A percentile compares a stretch with the other conserved stretches of the same genome.
phyloP scores from a whole-genome alignment of 1,140 invertebrate genomes.

The Sitodiplosis mosellana region DNA sequence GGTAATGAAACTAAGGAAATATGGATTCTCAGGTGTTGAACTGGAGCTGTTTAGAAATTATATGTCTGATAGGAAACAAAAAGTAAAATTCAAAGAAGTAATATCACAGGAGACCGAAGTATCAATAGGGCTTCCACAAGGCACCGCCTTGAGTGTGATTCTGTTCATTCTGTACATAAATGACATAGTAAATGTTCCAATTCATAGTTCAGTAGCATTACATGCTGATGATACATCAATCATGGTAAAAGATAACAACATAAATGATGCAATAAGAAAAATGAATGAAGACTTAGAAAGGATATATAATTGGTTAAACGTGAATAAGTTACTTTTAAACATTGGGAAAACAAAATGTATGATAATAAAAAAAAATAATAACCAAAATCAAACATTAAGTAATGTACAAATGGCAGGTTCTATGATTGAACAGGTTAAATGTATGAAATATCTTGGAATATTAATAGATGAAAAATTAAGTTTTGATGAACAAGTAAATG shows the following conservation, averaged over 20 bases:
- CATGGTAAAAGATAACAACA: background rate
- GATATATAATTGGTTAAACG: background rate
- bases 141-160: constrained; percentile 4
- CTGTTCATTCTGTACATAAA: constrained; percentile 1
- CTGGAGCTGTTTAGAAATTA: constrained; percentile 8
- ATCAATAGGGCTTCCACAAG: constrained; percentile 6
- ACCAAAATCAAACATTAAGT: background rate
- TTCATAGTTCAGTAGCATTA: background rate
- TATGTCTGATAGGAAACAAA: constrained; percentile 5
- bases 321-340: background rate
- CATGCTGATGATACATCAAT: background rate
- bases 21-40: constrained; percentile 11
- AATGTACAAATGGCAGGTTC: background rate
- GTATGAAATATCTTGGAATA: constrained; percentile 7
- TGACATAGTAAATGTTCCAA: background rate
- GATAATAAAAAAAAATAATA: constrained; percentile 3
- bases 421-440: constrained; percentile 2
- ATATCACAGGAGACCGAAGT: background rate
- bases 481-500: constrained; percentile 5
- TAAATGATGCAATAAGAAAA: background rate
- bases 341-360: constrained; percentile 8
- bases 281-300: background rate
- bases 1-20: constrained; percentile 10
- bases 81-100: background rate
- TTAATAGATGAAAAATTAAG: constrained; percentile 4